Conservation (phyloP, 1,140 invertebrate genomes). For the Leucophenga varia region DNA sequence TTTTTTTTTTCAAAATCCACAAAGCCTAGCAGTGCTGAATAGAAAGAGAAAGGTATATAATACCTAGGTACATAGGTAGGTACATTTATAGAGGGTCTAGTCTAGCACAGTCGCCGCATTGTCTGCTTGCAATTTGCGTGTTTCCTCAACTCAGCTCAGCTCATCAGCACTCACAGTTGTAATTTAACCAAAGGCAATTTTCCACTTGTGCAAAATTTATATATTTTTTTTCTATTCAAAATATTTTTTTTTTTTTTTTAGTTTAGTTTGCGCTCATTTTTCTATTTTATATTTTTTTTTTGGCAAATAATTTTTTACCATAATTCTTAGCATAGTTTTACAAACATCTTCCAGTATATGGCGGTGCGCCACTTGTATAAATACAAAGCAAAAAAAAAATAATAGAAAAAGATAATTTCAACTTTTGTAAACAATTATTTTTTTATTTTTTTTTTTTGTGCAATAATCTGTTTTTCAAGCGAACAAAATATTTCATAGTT, state of each 20-base stretch:
- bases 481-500: slow-evolving; percentile 42
- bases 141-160: too few species aligned
- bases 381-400: neutral
- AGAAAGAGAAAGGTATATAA: too few species aligned
- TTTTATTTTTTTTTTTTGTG: slow-evolving; percentile 46
- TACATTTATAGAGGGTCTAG: too few species aligned
- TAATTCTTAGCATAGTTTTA: too few species aligned
- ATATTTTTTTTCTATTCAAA: slow-evolving; percentile 9
- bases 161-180: too few species aligned
- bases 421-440: neutral
- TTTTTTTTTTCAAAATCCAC: too few species aligned
- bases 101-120: slow-evolving; percentile 22
- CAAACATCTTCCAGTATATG: too few species aligned
- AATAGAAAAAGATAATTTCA: neutral
- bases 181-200: slow-evolving; percentile 44
- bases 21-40: too few species aligned
- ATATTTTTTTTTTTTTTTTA: slow-evolving; percentile 14
- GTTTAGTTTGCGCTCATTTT: slow-evolving; percentile 15
- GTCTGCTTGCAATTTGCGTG: slow-evolving; percentile 49
- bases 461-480: slow-evolving; percentile 40
- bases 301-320: too few species aligned
- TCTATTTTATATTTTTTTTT: slow-evolving; percentile 41
- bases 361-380: too few species aligned
- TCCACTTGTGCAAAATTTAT: slow-evolving; percentile 25
- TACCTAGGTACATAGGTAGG: too few species aligned